Percentiles rank a stretch among this genome's conserved stretches.
Conservation (phyloP, 2,888 invertebrate genomes). For the Callosobruchus maculatus region DNA sequence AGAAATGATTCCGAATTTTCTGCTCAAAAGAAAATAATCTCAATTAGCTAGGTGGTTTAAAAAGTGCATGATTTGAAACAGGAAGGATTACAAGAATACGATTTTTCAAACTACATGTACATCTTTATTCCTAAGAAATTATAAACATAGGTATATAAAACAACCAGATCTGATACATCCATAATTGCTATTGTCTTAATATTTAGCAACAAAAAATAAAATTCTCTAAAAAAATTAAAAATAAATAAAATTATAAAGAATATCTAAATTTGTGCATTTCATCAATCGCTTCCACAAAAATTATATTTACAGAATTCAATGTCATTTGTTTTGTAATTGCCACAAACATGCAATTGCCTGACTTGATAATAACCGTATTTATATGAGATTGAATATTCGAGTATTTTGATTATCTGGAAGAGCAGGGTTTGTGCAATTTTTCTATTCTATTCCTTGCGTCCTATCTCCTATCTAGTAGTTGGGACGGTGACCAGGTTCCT, state of each 20-base stretch:
- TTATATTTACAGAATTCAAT: background rate
- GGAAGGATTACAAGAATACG: too few species aligned
- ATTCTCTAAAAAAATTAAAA: background rate
- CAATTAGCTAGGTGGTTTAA: too few species aligned
- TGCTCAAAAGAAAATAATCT: too few species aligned
- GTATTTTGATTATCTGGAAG: background rate
- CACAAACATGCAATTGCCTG: background rate
- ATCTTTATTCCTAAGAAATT: too few species aligned
- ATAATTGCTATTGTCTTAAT: background rate
- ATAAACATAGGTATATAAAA: too few species aligned
- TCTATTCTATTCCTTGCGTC: too few species aligned
- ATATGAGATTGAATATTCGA: background rate
- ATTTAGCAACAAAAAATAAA: background rate
- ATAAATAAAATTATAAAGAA: background rate
- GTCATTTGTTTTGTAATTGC: too few species aligned
- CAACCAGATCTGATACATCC: background rate
- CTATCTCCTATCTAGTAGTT: background rate
- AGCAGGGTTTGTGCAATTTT: background rate
- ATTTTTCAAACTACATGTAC: too few species aligned
- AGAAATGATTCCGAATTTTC: too few species aligned
- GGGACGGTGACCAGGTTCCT: background rate
- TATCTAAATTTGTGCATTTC: too few species aligned
- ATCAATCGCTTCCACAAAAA: background rate
- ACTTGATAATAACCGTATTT: background rate
- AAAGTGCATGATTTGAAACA: too few species aligned